Evolutionary conservation across 2,113 vertebrate species (phyloP), one percentile per base, ranked within the genome.

Genomic region (Orthonyx spaldingii): DNA sequence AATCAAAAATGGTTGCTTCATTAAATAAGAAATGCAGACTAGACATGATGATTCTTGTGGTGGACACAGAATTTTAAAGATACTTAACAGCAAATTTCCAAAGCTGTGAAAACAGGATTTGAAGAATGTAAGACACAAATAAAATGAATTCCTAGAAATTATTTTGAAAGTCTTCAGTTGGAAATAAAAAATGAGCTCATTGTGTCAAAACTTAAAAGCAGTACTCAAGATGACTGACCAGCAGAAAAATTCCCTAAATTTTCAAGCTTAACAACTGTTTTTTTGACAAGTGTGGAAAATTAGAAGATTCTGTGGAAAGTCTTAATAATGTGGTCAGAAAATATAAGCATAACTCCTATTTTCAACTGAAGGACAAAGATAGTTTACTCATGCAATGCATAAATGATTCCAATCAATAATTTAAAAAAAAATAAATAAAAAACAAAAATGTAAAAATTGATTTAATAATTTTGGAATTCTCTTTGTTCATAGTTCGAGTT

Each of bases 331-430:
- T 50, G 17, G 3, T 81, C 21, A 78, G 37, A 89, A 92, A 89
- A 55, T 7, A 6, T 46, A 65, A 70, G 14, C 3, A 16, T 39
- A 78, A 27, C 7, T 83, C 19, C 3, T 64, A 22, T 60, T 81
- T 74, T 78, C 20, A 7, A 50, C 22, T 55, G 46, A 90, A 52
- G 6, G 20, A 9, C 18, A 46, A 81, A 78, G 20, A 22, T 59
- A 14, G 39, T 83, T 93, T 89, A 64, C 6, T 82, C 14, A 61
- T 80, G 23, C 9, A 55, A 52, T 59, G 23, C 5, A 61, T 19
- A 59, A 60, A 35, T 46, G 0, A 42, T 42, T 76, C 13, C 12
- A 78, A 84, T 49, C 2, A 46, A 87, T 19, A 0, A 5, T 16
- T 32, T 30, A 10, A 71, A 30, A 33, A 5, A 71, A 66, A 42